phyloP scores from a whole-genome alignment of 2,888 invertebrate genomes.

The Cheilosia vulpina region DNA sequence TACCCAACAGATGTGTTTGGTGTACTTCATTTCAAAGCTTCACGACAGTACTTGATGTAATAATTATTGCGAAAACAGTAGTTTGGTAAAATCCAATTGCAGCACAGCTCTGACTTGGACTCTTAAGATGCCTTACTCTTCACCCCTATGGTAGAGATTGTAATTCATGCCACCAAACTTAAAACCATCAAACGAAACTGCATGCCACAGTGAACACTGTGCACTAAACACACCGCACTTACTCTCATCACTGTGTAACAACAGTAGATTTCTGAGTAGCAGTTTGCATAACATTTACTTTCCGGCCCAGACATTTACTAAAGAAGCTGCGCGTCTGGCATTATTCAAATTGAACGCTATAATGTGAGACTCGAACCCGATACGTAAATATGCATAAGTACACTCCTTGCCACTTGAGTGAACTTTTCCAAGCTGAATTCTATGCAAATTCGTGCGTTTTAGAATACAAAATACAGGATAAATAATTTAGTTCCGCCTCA shows the following conservation, averaged over 20 bases:
- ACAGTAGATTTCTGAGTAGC: slow-evolving; percentile 36
- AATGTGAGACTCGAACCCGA: neutral
- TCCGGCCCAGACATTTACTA: slow-evolving; percentile 14
- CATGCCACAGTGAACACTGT: too few relatives aligned
- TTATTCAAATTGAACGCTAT: slow-evolving; percentile 42
- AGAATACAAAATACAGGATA: slow-evolving; percentile 61
- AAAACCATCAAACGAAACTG: slow-evolving; percentile 6
- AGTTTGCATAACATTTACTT: slow-evolving; percentile 54
- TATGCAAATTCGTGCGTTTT: slow-evolving; percentile 58
- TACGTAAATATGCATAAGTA: slow-evolving; percentile 32
- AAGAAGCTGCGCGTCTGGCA: slow-evolving; percentile 45
- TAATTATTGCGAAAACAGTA: too few relatives aligned
- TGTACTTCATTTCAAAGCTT: too few relatives aligned
- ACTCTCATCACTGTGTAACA: slow-evolving; percentile 9
- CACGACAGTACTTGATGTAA: too few relatives aligned
- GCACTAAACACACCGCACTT: slow-evolving; percentile 8
- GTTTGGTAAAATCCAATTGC: too few relatives aligned
- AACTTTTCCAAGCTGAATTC: slow-evolving; percentile 44
- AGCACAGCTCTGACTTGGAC: too few relatives aligned
- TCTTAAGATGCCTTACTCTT: too few relatives aligned
- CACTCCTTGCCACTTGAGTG: slow-evolving; percentile 41
- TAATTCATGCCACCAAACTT: neutral
- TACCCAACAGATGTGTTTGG: too few relatives aligned
- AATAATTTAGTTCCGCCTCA: slow-evolving; percentile 66
- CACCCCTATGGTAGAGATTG: too few relatives aligned